Evolutionary conservation across 2,113 vertebrate species (phyloP).

Genomic region (Tragelaphus imberbis): DNA sequence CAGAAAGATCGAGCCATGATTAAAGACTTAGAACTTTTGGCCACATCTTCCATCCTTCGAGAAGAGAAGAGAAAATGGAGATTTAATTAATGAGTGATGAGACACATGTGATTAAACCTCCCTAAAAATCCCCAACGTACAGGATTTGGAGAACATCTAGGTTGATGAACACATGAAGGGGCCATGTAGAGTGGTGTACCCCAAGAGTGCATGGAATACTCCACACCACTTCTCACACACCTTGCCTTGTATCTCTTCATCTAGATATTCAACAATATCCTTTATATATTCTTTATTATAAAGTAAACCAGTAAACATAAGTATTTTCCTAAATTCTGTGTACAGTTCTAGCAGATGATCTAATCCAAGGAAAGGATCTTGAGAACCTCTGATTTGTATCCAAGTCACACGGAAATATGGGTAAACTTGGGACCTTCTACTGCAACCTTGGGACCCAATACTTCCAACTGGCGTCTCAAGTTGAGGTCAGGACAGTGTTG

Average conservation of each 20-base stretch:
- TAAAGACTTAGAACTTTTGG: background rate
- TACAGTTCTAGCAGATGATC: background rate
- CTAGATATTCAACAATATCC: background rate
- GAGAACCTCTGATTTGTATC: background rate
- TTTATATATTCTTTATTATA: background rate
- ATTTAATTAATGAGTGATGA: background rate
- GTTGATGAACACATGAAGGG: background rate
- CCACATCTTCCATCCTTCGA: background rate
- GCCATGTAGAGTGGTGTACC: background rate
- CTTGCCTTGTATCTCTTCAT: background rate
- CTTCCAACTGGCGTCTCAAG: background rate
- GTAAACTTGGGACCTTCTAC: background rate
- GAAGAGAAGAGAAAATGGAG: background rate
- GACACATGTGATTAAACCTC: background rate
- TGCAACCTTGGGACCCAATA: background rate
- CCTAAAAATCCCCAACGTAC: background rate
- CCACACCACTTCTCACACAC: background rate
- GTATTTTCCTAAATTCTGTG: background rate
- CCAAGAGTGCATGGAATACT: background rate
- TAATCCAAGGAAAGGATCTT: background rate
- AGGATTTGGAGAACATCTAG: background rate
- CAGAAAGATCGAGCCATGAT: background rate
- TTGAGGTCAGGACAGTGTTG: too few relatives aligned
- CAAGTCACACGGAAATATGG: background rate
- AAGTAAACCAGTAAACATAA: background rate